Base-by-base conservation (phyloP, 92 coral and sea anemone genomes). In the Porites divaricata region DNA sequence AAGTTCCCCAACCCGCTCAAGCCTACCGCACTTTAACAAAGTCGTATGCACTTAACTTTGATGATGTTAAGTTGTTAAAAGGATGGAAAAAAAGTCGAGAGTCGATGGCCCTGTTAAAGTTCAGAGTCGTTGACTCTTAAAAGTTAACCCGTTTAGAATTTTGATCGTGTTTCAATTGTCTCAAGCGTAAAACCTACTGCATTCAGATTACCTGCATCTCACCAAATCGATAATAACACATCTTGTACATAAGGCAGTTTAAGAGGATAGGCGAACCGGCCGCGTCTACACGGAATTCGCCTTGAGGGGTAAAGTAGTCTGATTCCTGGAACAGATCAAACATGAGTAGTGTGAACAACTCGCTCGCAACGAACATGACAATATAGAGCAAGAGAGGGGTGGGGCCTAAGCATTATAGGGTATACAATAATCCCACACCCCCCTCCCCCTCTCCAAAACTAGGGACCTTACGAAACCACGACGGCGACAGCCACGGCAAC, bases 231-330 rank as follows among this genome's bases (percentile, higher is more conserved):
- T 97, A 91, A 79, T 97, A 97, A 71, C 99, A 97, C 98, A 97
- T 92, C 81, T 97, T 97, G 92, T 97, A 97, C 99, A 97, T 97
- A 81, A 97, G 84, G 72, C 99, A 97, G 89, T 97, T 97, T 28
- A 97, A 92, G 21, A 97, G 71, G 59, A 95, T 83, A 48, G 97
- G 99, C n/a, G 99, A 97, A 49, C 99, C 99, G 21, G 94, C 98
- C 2, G 99, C 77, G 83, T 97, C 99, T n/a, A 97, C 99, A 69
- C 99, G 99, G 90, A 97, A 97, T 88, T 97, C 99, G 50, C 99
- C 99, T 77, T 93, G 96, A 58, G 99, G 97, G 4, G 99, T 97
- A 78, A 97, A 97, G 83, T 97, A 97, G 76, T 97, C 99, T 24
- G 99, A 95, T 81, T 97, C 99, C 99, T 97, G 71, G 1, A 74